Percentiles rank a stretch among this genome's conserved stretches.
These are phyloP conservation scores for Drosophila anomalipes DNA, from an alignment of 2,888 invertebrate species.

Conservation along the genomic window DNA sequence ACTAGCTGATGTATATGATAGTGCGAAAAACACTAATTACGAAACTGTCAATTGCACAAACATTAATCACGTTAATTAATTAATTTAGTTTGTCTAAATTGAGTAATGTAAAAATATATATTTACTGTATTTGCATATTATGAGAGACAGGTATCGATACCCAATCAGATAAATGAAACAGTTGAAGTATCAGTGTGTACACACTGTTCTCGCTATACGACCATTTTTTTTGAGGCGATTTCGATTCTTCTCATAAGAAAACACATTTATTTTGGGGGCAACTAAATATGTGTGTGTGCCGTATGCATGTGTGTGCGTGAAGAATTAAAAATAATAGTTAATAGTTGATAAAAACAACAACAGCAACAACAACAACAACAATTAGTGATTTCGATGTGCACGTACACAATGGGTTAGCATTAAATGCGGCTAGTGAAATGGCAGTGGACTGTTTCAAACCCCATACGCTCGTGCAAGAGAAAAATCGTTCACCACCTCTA, in stretches of 20 bases:
- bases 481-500: slow-evolving; percentile 69
- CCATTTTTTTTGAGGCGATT: slow-evolving; percentile 67
- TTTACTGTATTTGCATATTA: slow-evolving; percentile 2
- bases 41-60: not conserved
- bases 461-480: slow-evolving; percentile 61
- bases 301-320: slow-evolving; percentile 54
- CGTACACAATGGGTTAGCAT: slow-evolving; percentile 45
- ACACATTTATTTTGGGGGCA: slow-evolving; percentile 65
- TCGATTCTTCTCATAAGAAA: slow-evolving; percentile 68
- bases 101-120: not conserved
- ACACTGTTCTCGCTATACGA: slow-evolving; percentile 54
- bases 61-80: not conserved
- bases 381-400: slow-evolving; percentile 40
- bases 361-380: slow-evolving; percentile 29
- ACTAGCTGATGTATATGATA: not conserved
- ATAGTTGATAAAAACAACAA: slow-evolving; percentile 29
- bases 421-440: slow-evolving; percentile 49
- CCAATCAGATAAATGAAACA: slow-evolving; percentile 45
- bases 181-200: slow-evolving; percentile 52
- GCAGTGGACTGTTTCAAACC: slow-evolving; percentile 53
- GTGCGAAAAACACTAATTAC: no score
- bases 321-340: slow-evolving; percentile 51
- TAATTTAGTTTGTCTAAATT: not conserved
- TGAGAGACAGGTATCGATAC: slow-evolving; percentile 39
- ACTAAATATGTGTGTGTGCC: slow-evolving; percentile 61